phyloP scores from a whole-genome alignment of 2,888 invertebrate genomes.

The Laothoe populi region DNA sequence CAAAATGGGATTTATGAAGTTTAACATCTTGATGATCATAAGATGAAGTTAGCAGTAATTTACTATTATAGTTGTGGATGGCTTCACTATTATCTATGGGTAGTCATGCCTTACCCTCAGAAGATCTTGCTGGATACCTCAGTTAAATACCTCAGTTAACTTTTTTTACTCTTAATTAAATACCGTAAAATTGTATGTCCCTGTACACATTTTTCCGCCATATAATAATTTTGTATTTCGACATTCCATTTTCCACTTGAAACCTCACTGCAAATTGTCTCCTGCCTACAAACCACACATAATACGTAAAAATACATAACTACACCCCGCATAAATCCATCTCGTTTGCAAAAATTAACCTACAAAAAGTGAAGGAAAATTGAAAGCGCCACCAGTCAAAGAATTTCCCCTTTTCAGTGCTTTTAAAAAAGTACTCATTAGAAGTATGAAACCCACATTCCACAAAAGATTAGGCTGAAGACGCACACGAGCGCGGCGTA shows the following conservation, averaged over 20 bases:
- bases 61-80: too few species aligned
- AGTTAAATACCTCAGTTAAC: too few species aligned
- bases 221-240: background rate
- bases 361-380: constrained; percentile 46
- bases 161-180: too few species aligned
- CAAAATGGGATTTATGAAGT: too few species aligned
- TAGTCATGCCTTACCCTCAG: too few species aligned
- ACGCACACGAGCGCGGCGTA: constrained; percentile 42
- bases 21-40: too few species aligned
- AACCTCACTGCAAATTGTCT: background rate
- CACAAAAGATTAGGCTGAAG: constrained; percentile 78
- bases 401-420: constrained; percentile 75
- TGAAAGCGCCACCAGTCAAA: constrained; percentile 54
- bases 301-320: constrained; percentile 21
- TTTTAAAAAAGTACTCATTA: constrained; percentile 65
- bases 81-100: too few species aligned
- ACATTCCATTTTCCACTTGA: background rate
- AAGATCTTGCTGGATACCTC: too few species aligned
- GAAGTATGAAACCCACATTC: constrained; percentile 79
- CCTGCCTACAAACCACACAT: background rate
- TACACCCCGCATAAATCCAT: constrained; percentile 8
- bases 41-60: too few species aligned
- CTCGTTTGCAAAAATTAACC: constrained; percentile 35
- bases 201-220: too few species aligned
- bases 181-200: too few species aligned